Base-by-base conservation (phyloP, 1,140 invertebrate species). In the Ridgeia piscesae region DNA sequence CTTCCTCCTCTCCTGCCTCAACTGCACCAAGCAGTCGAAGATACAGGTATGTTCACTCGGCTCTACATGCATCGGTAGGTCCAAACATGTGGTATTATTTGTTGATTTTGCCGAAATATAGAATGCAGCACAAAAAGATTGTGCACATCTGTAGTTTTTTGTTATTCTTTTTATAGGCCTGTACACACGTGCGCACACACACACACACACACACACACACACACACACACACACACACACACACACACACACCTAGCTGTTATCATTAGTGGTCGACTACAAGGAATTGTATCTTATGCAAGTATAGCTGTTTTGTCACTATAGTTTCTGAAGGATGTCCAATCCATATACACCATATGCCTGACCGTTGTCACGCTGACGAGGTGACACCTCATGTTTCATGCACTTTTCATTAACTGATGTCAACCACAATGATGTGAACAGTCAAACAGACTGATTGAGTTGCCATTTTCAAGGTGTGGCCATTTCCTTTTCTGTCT, bases 21-120 rank as follows among this genome's bases (percentile, higher is more conserved):
- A 93, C 48, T 96, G 96, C 92, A 92, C 93, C 58, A 95, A 95
- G 93, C 94, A 95, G 89, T 94, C 93, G 17, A 94, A 93, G 34
- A 92, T 95, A 42, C 92, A 95, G 93, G 95, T 95, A 94, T 35
- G 88, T n/a, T 89, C 31, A 31, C 31, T 89, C 31, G 34, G 33
- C 31, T 89, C 4, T 90, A 34, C 34, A 33, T 14, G 89, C 34
- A 90, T 90, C 34, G 4, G 34, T n/a, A 90, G 2, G 34, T 90
- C n/a, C n/a, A n/a, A n/a, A n/a, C n/a, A n/a, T n/a, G n/a, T n/a
- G n/a, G n/a, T n/a, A n/a, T n/a, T n/a, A n/a, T n/a, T n/a, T n/a
- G 14, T n/a, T 33, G 33, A 34, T 8, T 4, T 34, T 33, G 8
- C 11, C 42, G 11, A 42, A 42, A 42, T 42, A 42, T 42, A 42